Base-by-base conservation (phyloP, 1,140 invertebrate genomes). In the Hydropsyche tenuis region DNA sequence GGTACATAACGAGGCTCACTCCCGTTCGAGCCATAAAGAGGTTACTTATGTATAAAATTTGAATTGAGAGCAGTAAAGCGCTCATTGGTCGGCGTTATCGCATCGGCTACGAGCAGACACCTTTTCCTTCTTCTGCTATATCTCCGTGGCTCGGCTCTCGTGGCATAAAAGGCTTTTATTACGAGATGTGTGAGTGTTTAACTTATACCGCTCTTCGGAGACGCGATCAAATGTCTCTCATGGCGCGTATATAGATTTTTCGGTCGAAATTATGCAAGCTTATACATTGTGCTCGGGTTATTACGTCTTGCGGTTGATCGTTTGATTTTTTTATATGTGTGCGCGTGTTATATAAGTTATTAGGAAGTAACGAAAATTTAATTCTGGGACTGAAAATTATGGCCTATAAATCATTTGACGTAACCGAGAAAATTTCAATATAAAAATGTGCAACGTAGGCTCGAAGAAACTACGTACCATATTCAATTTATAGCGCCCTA, bases 31-130 rank as follows among this genome's bases (percentile, higher is more conserved):
- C 48, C 48, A 53, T 53, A 53, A 53, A 53, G 48, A 53, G 48
- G 48, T 18, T 53, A 53, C 48, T 53, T 53, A 53, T 53, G 48
- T 53, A 53, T 53, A 53, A 53, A 53, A 53, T 53, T 53, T 53
- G 48, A 53, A 53, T 53, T 53, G n/a, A 53, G 48, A 16, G 48
- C 48, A 53, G 48, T 53, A 53, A 53, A 53, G 16, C 48, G 48
- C 48, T 53, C 48, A 53, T 53, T 53, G 48, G 48, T 53, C 48
- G 48, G 20, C 48, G 48, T 18, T 53, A 53, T 53, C 48, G 20
- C 48, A 53, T 53, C 16, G 48, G 20, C 48, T 53, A 18, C 20
- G n/a, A 53, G 48, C 30, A 53, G 48, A 7, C 48, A 20, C 48
- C 16, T 53, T 53, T 53, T 53, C 48, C 48, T 53, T 18, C 48